Conservation (phyloP, 2,797 vertebrate genomes). For the Nasua narica region DNA sequence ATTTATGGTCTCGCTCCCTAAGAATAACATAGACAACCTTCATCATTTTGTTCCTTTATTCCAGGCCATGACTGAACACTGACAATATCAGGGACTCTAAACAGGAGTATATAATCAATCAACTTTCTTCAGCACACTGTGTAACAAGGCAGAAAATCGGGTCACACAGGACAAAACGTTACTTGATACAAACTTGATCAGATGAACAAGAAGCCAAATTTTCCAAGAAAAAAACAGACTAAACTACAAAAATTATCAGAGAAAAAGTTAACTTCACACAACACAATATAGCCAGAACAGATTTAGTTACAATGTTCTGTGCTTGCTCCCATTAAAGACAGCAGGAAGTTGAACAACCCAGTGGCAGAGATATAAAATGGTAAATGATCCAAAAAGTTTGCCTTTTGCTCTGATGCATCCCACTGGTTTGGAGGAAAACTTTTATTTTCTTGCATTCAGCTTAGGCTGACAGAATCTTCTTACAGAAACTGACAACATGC, state of each 20-base stretch:
- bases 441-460: background rate
- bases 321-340: background rate
- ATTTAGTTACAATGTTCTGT: background rate
- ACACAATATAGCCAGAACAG: background rate
- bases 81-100: constrained; percentile 36
- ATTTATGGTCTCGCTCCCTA: background rate
- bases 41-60: constrained; percentile 47
- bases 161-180: constrained; percentile 41
- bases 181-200: constrained; percentile 36
- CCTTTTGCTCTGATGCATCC: background rate
- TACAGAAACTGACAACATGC: constrained; percentile 29
- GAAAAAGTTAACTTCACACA: constrained; percentile 13
- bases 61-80: constrained; percentile 3
- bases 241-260: constrained; percentile 35
- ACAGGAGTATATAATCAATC: background rate
- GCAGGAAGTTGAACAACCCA: background rate
- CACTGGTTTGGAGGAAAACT: background rate
- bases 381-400: background rate
- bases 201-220: constrained; percentile 28
- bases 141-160: constrained; percentile 53
- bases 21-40: constrained; percentile 34
- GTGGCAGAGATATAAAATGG: background rate
- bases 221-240: constrained; percentile 23
- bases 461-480: constrained; percentile 37
- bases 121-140: constrained; percentile 53